Percentiles rank a stretch among this genome's conserved stretches.
Evolutionary conservation across 2,888 invertebrate species (phyloP).

Genomic region (Fragum fragum): DNA sequence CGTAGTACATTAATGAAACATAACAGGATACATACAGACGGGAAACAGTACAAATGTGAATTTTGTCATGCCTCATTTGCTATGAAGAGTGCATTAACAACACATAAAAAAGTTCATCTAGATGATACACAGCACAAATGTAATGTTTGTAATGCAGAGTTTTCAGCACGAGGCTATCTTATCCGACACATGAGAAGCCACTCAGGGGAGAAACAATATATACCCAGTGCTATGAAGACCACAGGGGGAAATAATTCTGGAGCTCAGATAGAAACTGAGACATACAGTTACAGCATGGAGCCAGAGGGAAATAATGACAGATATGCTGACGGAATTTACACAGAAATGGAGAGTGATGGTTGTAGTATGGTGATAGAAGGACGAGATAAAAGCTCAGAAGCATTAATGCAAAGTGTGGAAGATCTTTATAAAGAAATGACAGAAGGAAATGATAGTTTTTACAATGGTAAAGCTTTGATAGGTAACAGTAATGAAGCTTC

Average conservation of each 20-base stretch:
- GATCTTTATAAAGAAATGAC: no score
- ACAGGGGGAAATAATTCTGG: not conserved
- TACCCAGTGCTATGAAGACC: conserved; percentile 6
- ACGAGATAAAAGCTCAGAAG: not conserved
- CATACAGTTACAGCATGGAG: no score
- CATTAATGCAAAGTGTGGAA: no score
- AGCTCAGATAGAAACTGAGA: no score
- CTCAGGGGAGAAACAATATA: conserved; percentile 18
- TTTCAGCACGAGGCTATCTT: conserved; percentile 14
- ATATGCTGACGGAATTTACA: not conserved
- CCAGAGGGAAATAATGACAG: no score
- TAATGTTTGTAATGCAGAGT: conserved; percentile 16
- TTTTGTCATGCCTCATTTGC: conserved; percentile 14
- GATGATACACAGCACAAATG: conserved; percentile 15
- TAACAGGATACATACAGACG: conserved; percentile 6
- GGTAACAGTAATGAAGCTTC: not conserved
- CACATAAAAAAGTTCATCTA: conserved; percentile 15
- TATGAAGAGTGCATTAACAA: conserved; percentile 22
- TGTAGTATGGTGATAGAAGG: not conserved
- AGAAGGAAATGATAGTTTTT: not conserved
- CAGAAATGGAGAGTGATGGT: not conserved
- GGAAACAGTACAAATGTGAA: conserved; percentile 11
- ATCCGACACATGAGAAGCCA: conserved; percentile 12
- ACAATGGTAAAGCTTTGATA: not conserved
- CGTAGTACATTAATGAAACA: conserved; percentile 17